Evolutionary conservation across 1,140 invertebrate genomes (phyloP).

Genomic region (Sycophaga agraensis): DNA sequence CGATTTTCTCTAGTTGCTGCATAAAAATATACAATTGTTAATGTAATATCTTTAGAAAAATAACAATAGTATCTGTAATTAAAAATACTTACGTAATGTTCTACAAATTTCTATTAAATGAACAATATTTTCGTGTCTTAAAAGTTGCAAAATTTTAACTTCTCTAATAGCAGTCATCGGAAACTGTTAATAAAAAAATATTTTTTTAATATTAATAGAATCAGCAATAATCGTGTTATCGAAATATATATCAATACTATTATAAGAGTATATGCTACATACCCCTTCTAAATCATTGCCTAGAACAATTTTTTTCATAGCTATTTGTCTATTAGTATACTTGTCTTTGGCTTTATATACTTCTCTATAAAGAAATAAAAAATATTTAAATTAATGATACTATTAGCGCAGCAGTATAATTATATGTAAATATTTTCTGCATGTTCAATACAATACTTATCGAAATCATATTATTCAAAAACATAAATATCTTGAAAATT

Average conservation of each 20-base stretch:
- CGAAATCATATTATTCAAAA: too few relatives aligned
- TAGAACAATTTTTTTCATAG: conserved; percentile 99
- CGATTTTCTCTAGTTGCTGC: conserved; percentile 80
- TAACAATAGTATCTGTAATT: background rate
- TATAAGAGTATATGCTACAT: conserved; percentile 46
- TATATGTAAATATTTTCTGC: background rate
- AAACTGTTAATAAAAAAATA: conserved; percentile 69
- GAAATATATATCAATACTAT: background rate
- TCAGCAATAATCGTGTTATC: background rate
- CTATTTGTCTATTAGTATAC: conserved; percentile 87
- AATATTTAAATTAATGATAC: too few relatives aligned
- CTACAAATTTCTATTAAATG: conserved; percentile 95
- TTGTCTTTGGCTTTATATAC: conserved; percentile 96
- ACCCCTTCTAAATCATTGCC: conserved; percentile 99
- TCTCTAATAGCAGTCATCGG: conserved; percentile 96
- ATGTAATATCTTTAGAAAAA: background rate
- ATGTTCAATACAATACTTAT: too few relatives aligned
- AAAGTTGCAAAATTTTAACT: conserved; percentile 90
- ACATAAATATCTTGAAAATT: too few relatives aligned
- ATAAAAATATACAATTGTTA: conserved; percentile 22
- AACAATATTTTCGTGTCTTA: conserved; percentile 97
- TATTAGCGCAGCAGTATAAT: too few relatives aligned
- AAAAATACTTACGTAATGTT: conserved; percentile 69
- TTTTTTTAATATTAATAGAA: background rate
- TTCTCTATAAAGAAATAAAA: conserved; percentile 67